Base-by-base conservation (phyloP, 2,797 vertebrate genomes). In the Lepus oiostolus region DNA sequence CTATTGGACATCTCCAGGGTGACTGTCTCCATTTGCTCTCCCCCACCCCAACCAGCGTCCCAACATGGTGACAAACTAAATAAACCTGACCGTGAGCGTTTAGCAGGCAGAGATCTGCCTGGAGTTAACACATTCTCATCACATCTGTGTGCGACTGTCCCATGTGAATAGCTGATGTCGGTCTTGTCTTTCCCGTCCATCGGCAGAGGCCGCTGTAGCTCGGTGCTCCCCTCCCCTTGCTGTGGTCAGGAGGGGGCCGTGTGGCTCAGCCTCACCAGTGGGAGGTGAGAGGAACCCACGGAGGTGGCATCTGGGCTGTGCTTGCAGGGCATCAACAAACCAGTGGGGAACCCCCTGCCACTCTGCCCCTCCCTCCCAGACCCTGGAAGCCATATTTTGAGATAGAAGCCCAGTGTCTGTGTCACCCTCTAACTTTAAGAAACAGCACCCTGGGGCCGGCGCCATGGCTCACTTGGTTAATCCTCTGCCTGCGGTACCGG, bases 201-300 rank as follows among this genome's bases (percentile, higher is more conserved):
- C 1, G 26, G 13, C 50, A 32, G n/a, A 24, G 6, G 12, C 52
- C 17, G 1, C 4, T 32, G n/a, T 10, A 8, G 65, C 38, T 50
- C 2, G 2, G 0, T 24, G 19, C 8, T 1, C 28, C 0, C 21
- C 4, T 65, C 60, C 0, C 7, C 52, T 62, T 19, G 22, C 58
- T 47, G 50, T 28, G 54, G 74, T 2, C 5, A 12, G 52, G 38
- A 58, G 47, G n/a, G n/a, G 32, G 17, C 38, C 54, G 0, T 4
- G 32, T 50, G 30, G 30, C 52, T 50, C 10, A 10, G 14, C 62
- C 11, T n/a, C 7, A 11, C 28, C 38, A 7, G 17, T 3, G 24
- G 38, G 19, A 17, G 3, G 5, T 19, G 72, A 32, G 17, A 11
- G 7, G 90, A 50, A 90, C 62, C 11, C 19, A 32, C 4, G 6